A percentile compares a stretch with the other conserved stretches of the same genome.
These are phyloP conservation scores for Sebastes itinus DNA, from an alignment of 2,797 vertebrate genomes.

Conservation along the genomic window DNA sequence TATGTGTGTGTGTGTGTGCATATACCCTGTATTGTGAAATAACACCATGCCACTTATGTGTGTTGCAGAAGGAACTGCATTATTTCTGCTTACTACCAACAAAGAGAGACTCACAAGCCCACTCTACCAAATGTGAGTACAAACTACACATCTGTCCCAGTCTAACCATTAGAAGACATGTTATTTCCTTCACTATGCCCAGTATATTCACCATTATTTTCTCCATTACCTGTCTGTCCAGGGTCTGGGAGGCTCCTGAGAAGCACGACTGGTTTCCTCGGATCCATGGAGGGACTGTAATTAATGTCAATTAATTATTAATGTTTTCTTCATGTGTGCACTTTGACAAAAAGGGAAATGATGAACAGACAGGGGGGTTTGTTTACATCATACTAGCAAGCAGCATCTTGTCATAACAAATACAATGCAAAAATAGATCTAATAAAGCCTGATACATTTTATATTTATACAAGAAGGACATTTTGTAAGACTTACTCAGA, in stretches of 20 bases:
- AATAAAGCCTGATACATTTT: slow-evolving; percentile 63
- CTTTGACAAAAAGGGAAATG: slow-evolving; percentile 50
- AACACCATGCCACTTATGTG: slow-evolving; percentile 8
- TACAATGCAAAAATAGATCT: slow-evolving; percentile 63
- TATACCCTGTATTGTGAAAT: not conserved
- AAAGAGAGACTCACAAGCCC: slow-evolving; percentile 77
- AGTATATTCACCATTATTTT: slow-evolving; percentile 7
- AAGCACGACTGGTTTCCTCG: slow-evolving; percentile 5
- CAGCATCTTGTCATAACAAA: slow-evolving; percentile 50
- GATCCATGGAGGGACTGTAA: slow-evolving; percentile 44
- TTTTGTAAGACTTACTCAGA: slow-evolving; percentile 75
- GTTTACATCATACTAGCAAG: slow-evolving; percentile 59
- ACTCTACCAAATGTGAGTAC: slow-evolving; percentile 69
- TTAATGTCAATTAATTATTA: slow-evolving; percentile 45
- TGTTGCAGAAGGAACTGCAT: slow-evolving; percentile 84
- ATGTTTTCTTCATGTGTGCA: slow-evolving; percentile 57
- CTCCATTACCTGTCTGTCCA: slow-evolving; percentile 43
- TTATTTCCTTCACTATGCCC: not conserved
- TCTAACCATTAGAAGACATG: not conserved
- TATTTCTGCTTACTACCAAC: slow-evolving; percentile 86
- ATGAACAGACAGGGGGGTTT: slow-evolving; percentile 45
- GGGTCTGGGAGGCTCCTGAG: slow-evolving; percentile 65
- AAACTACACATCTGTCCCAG: not conserved
- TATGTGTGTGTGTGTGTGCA: too few relatives aligned
- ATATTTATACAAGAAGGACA: slow-evolving; percentile 75